Percentiles rank a stretch among this genome's conserved stretches.
These are phyloP conservation scores for Zaprionus kolodkinae DNA, from an alignment of 1,140 invertebrate species.

Conservation along the genomic window DNA sequence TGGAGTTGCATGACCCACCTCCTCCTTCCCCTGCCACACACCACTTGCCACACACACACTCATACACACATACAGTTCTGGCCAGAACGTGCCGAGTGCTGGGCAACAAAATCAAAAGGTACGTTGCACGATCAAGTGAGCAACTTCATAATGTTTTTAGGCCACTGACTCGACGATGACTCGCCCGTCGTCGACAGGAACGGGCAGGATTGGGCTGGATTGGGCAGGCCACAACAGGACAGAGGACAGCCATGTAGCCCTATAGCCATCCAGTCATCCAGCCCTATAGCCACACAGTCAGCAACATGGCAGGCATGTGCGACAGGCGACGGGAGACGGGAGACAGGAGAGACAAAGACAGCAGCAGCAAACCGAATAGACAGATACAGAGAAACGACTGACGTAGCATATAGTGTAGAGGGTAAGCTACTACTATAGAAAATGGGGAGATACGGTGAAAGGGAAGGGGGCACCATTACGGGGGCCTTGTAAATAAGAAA, in stretches of 20 bases:
- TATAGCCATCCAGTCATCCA: background rate
- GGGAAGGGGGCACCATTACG: background rate
- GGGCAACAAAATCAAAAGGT: constrained; percentile 68
- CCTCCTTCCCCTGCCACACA: background rate
- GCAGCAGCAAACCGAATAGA: constrained; percentile 6
- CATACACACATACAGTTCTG: background rate
- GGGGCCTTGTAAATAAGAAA: constrained; percentile 52
- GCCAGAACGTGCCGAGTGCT: constrained; percentile 70
- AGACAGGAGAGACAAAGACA: constrained; percentile 15
- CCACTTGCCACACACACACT: constrained; percentile 2
- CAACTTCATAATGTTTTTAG: constrained; percentile 81
- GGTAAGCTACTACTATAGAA: no score
- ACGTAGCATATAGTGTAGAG: background rate
- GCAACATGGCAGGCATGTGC: background rate
- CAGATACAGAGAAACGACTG: constrained; percentile 4
- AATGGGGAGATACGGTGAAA: no score
- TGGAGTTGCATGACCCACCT: background rate
- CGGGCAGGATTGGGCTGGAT: background rate
- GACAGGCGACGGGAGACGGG: background rate
- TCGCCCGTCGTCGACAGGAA: constrained; percentile 17
- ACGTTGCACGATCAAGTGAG: constrained; percentile 84
- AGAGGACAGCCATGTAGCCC: background rate
- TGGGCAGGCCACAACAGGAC: constrained; percentile 1
- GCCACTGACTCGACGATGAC: constrained; percentile 78
- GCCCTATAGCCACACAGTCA: background rate